Conservation (phyloP, 2,113 vertebrate genomes). For the Chroicocephalus ridibundus region DNA sequence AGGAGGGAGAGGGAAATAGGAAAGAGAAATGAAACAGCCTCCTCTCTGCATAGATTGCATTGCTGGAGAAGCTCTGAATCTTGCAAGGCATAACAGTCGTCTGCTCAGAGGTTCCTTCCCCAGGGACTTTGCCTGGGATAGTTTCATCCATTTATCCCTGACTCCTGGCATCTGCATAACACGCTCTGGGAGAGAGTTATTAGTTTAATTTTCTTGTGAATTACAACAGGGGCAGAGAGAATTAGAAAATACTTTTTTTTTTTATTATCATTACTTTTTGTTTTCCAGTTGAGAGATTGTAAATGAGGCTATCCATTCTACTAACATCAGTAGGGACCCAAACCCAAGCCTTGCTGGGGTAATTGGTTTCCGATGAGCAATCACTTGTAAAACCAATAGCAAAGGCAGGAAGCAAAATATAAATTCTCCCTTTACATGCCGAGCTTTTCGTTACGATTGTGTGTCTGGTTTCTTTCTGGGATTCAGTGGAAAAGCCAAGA, state of each 20-base stretch:
- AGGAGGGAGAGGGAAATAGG: background rate
- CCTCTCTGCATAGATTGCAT: background rate
- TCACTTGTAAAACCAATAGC: constrained; percentile 58
- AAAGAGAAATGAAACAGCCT: background rate
- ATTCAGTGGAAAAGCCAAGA: background rate
- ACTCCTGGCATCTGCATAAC: constrained; percentile 42
- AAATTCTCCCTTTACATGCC: constrained; percentile 14
- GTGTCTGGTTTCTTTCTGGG: background rate
- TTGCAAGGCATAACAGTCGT: background rate
- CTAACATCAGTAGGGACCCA: constrained; percentile 50
- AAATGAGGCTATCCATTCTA: constrained; percentile 69
- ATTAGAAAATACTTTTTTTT: constrained; percentile 24
- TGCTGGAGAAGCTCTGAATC: background rate
- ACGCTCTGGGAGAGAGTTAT: constrained; percentile 60
- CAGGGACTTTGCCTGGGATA: background rate
- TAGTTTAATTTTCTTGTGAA: constrained; percentile 72
- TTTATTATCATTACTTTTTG: constrained; percentile 57
- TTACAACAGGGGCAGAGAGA: constrained; percentile 53
- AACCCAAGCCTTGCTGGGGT: constrained; percentile 47
- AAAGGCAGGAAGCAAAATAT: constrained; percentile 46
- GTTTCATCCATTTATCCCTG: constrained; percentile 46
- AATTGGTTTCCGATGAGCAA: constrained; percentile 64
- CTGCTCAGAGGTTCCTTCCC: constrained; percentile 31
- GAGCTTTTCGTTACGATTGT: constrained; percentile 1
- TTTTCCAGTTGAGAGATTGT: constrained; percentile 63